Conservation (phyloP, 2,888 invertebrate genomes). For the Argyra leucocephala region DNA sequence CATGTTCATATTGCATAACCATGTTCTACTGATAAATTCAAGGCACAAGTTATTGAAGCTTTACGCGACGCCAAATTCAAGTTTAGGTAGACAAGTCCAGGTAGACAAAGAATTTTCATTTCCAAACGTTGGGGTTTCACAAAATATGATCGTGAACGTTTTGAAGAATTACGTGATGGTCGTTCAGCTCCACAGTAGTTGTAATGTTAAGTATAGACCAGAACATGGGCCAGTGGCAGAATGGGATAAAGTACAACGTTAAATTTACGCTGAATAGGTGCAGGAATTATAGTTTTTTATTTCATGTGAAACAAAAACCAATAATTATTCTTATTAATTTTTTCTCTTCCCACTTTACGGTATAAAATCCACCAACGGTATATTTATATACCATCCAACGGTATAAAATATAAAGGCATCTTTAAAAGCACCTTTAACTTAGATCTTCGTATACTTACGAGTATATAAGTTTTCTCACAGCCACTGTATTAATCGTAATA, state of each 20-base stretch:
- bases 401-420: too few species aligned
- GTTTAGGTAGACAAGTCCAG: too few species aligned
- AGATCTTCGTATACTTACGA: too few species aligned
- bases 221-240: slow-evolving; percentile 85
- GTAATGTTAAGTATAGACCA: slow-evolving; percentile 87
- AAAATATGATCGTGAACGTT: slow-evolving; percentile 85
- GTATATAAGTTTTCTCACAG: too few species aligned
- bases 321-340: too few species aligned
- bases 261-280: slow-evolving; percentile 35
- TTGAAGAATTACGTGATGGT: slow-evolving; percentile 73
- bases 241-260: slow-evolving; percentile 78
- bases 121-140: slow-evolving; percentile 99
- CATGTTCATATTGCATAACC: slow-evolving; percentile 97
- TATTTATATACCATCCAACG: too few species aligned
- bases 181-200: slow-evolving; percentile 85
- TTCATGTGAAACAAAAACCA: too few species aligned
- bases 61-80: slow-evolving; percentile 99
- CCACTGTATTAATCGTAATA: too few species aligned
- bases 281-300: too few species aligned
- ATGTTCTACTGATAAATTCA: slow-evolving; percentile 88
- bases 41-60: slow-evolving; percentile 94
- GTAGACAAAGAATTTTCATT: slow-evolving; percentile 97
- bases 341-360: too few species aligned
- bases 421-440: too few species aligned
- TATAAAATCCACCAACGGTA: too few species aligned